Conservation (phyloP, 2,888 invertebrate species). For the Pilophorus perplexus region DNA sequence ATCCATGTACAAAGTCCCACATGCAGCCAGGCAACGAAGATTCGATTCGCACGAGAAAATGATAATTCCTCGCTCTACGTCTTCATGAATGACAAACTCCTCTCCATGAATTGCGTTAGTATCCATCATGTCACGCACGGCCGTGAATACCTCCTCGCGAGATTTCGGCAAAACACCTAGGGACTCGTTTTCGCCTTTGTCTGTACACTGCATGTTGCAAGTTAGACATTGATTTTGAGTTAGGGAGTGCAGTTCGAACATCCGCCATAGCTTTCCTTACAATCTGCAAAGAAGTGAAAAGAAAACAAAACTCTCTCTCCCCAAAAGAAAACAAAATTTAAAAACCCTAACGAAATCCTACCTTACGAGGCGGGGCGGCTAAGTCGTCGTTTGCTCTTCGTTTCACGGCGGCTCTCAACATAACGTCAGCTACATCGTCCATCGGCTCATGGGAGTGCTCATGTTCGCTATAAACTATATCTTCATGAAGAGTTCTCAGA, state of each 20-base stretch:
- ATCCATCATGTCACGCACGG: neutral
- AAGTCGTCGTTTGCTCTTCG: slow-evolving; percentile 2
- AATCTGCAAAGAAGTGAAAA: neutral
- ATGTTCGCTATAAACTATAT: neutral
- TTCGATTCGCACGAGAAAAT: slow-evolving; percentile 18
- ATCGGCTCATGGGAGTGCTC: neutral
- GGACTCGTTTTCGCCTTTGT: neutral
- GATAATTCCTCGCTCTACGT: neutral
- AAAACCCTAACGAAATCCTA: no score
- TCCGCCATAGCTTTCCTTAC: neutral
- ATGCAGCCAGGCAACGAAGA: neutral
- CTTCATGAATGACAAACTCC: neutral
- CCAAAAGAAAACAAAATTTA: neutral
- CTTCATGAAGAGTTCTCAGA: neutral
- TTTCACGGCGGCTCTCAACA: no score
- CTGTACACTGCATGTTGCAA: neutral
- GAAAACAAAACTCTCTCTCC: neutral
- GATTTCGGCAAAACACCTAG: neutral
- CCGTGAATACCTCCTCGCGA: neutral
- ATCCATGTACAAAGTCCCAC: slow-evolving; percentile 5
- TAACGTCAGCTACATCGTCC: slow-evolving; percentile 7
- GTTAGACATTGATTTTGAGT: no score
- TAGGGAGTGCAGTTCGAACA: no score
- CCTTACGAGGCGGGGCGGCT: neutral
- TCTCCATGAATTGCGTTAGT: neutral